Conservation (phyloP, 2,888 invertebrate genomes). For the Dasysyrphus albostriatus region DNA sequence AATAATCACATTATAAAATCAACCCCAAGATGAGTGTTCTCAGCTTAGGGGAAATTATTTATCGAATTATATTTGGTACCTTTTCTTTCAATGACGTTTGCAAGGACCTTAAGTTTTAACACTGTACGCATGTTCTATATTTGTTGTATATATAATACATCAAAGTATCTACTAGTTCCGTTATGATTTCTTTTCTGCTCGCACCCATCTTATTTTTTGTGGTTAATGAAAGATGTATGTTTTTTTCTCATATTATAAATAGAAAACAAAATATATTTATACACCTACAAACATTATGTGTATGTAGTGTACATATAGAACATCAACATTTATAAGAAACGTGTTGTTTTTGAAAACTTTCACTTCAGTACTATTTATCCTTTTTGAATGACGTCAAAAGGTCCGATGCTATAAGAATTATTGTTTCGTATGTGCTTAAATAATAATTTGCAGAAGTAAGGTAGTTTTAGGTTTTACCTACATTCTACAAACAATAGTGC, state of each 20-base stretch:
- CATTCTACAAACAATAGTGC: too few relatives aligned
- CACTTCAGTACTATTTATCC: not conserved
- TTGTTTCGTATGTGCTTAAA: not conserved
- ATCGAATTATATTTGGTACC: constrained; percentile 22
- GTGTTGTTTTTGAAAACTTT: not conserved
- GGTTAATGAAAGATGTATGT: not conserved
- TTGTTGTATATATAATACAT: constrained; percentile 20
- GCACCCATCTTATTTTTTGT: not conserved
- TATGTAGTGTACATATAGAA: too few relatives aligned
- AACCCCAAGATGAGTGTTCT: constrained; percentile 33
- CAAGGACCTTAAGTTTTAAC: constrained; percentile 55
- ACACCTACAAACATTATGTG: too few relatives aligned
- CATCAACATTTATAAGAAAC: not conserved
- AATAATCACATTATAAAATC: constrained; percentile 18
- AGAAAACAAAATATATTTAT: not conserved
- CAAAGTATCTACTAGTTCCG: constrained; percentile 11
- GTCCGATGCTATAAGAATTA: not conserved
- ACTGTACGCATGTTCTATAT: constrained; percentile 64
- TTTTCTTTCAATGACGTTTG: constrained; percentile 35
- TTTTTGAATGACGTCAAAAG: not conserved
- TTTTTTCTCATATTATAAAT: not conserved
- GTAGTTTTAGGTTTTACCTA: too few relatives aligned
- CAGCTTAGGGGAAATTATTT: constrained; percentile 58
- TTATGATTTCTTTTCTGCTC: not conserved
- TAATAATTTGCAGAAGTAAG: too few relatives aligned